A percentile compares a stretch with the other conserved stretches of the same genome.
Conservation (phyloP, 2,113 vertebrate species). For the Hemiprocne comata region DNA sequence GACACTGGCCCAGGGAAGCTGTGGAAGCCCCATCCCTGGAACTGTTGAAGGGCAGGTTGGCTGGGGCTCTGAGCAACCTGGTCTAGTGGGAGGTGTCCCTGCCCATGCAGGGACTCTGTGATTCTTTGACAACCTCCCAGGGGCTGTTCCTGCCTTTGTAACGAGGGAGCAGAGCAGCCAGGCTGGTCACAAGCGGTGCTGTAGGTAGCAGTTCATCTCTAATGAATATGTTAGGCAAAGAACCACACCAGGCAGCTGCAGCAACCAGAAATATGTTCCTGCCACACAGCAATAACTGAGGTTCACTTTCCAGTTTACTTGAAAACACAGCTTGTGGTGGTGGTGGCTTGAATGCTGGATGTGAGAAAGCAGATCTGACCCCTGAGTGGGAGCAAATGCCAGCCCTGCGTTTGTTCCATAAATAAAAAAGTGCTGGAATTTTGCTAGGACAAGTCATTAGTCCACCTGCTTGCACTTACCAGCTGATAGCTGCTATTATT, state of each 20-base stretch:
- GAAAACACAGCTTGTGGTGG: not conserved
- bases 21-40: no score
- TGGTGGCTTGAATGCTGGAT: not conserved
- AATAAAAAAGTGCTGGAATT: not conserved
- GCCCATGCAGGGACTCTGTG: no score
- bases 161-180: not conserved
- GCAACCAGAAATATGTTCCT: not conserved
- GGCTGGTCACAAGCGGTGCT: not conserved
- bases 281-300: not conserved
- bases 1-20: no score
- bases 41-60: no score
- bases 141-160: not conserved
- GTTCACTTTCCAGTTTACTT: not conserved
- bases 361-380: not conserved
- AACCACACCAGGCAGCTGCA: not conserved
- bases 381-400: not conserved
- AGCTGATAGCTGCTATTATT: slow-evolving; percentile 20
- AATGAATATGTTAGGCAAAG: not conserved
- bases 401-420: not conserved
- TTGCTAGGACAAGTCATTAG: not conserved
- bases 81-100: no score
- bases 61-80: no score
- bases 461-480: not conserved
- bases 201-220: not conserved
- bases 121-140: no score